Conservation (phyloP, 2,888 invertebrate species). For the Sepioteuthis lessoniana region DNA sequence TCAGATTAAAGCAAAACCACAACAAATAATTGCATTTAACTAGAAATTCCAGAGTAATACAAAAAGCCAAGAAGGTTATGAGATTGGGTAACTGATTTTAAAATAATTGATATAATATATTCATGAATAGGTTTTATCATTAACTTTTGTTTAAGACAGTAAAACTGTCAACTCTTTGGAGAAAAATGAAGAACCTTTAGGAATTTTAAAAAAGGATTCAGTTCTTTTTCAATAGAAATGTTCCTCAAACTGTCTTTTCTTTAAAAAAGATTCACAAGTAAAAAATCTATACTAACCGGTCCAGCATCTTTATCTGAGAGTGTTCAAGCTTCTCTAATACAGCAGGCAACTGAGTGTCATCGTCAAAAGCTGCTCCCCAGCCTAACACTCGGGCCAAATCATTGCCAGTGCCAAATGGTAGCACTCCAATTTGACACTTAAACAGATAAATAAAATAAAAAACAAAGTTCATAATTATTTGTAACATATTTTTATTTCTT, state of each 20-base stretch:
- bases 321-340: slow-evolving; percentile 94
- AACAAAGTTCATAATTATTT: no score
- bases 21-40: not conserved
- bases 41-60: no score
- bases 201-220: no score
- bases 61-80: not conserved
- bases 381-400: slow-evolving; percentile 94
- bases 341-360: slow-evolving; percentile 92
- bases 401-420: slow-evolving; percentile 96
- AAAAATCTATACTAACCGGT: slow-evolving; percentile 80
- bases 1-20: not conserved
- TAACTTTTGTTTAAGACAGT: no score
- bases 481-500: no score
- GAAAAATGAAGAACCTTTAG: no score
- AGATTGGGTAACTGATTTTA: not conserved
- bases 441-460: slow-evolving; percentile 48
- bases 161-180: no score
- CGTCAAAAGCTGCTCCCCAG: slow-evolving; percentile 97
- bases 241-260: not conserved
- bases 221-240: not conserved
- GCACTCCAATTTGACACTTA: slow-evolving; percentile 87
- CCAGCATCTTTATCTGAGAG: slow-evolving; percentile 97
- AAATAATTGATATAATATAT: not conserved
- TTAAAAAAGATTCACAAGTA: not conserved
- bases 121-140: no score